These are phyloP conservation scores for Sminthurides aquaticus DNA, from an alignment of 2,888 invertebrate genomes.

Conservation along the genomic window DNA sequence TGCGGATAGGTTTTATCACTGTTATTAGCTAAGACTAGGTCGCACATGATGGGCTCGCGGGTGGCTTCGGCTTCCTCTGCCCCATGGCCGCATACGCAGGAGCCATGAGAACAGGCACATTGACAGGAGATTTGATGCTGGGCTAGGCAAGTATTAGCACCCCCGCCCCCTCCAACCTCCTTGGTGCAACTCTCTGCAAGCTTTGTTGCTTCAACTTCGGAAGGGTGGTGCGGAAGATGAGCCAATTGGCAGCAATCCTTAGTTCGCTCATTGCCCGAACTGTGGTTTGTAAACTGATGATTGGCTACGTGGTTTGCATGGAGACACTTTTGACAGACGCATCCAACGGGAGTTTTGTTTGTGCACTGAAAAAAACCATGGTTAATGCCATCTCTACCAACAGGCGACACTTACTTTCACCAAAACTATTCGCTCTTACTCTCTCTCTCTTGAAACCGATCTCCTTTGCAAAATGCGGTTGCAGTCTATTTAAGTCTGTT, in stretches of 20 bases:
- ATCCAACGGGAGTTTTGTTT: not conserved
- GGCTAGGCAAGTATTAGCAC: conserved; percentile 23
- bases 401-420: too few species aligned
- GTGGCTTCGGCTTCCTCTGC: conserved; percentile 21
- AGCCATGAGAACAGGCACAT: conserved; percentile 38
- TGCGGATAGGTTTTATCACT: conserved; percentile 19
- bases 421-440: too few species aligned
- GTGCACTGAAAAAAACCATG: not conserved
- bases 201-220: not conserved
- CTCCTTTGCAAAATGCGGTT: too few species aligned
- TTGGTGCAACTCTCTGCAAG: conserved; percentile 6
- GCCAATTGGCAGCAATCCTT: not conserved
- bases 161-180: conserved; percentile 13
- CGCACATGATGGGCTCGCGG: conserved; percentile 39
- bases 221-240: not conserved
- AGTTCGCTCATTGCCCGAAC: too few species aligned
- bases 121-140: conserved; percentile 36
- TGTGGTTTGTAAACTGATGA: not conserved
- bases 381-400: too few species aligned
- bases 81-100: conserved; percentile 14
- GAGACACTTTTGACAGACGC: not conserved
- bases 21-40: conserved; percentile 41
- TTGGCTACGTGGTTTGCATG: not conserved
- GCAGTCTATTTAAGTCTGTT: too few species aligned
- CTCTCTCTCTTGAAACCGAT: too few species aligned